Evolutionary conservation across 2,888 invertebrate species (phyloP).

Genomic region (Drosophila percnosoma): DNA sequence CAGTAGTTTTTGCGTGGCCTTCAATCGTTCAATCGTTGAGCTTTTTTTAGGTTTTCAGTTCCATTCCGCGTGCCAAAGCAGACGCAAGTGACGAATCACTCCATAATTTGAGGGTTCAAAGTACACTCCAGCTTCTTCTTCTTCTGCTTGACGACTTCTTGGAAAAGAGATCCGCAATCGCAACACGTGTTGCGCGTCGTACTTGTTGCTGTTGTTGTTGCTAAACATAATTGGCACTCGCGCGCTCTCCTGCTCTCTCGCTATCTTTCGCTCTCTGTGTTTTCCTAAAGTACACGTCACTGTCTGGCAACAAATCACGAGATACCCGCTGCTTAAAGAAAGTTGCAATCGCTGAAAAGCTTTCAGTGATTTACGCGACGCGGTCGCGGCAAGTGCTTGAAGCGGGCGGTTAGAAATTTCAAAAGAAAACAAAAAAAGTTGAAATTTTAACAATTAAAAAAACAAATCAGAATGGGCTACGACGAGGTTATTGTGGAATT

Average conservation of each 20-base stretch:
- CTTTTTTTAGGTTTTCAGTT: constrained; percentile 31
- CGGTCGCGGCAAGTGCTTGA: constrained; percentile 1
- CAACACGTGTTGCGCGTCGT: constrained; percentile 47
- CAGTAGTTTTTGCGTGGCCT: constrained; percentile 42
- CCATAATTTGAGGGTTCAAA: constrained; percentile 3
- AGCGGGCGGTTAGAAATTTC: not conserved
- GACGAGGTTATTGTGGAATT: constrained; percentile 89
- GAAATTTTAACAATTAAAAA: not conserved
- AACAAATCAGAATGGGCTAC: constrained; percentile 87
- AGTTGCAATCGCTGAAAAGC: constrained; percentile 9
- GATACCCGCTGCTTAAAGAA: constrained; percentile 32
- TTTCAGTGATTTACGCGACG: constrained; percentile 35
- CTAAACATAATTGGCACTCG: constrained; percentile 1
- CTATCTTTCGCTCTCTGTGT: constrained; percentile 4
- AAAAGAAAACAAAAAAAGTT: not conserved
- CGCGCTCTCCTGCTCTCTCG: not conserved
- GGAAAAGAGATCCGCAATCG: constrained; percentile 12
- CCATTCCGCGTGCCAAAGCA: constrained; percentile 13
- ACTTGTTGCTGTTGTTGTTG: not conserved
- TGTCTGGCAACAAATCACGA: constrained; percentile 34
- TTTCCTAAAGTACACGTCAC: constrained; percentile 48
- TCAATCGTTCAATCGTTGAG: constrained; percentile 46
- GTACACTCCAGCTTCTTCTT: not conserved
- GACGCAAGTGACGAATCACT: constrained; percentile 10
- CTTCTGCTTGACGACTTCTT: not conserved